Evolutionary conservation across 2,888 invertebrate genomes (phyloP), one percentile per base, ranked within the genome.

Genomic region (Troilus luridus): DNA sequence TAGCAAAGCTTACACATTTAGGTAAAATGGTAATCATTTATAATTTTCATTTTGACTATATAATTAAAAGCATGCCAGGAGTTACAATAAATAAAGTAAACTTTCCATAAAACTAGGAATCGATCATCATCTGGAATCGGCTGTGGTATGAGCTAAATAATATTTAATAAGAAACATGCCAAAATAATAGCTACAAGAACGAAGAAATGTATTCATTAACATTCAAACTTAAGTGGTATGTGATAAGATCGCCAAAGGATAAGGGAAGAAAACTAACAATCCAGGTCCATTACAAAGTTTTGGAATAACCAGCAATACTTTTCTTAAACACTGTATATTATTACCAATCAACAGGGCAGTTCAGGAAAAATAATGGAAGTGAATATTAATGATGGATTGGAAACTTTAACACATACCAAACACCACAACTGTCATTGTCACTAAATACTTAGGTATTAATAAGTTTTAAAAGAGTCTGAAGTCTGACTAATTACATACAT

Each of bases 71-170:
- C 41, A 41, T 5, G 5, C 41, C 41, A 27, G 27, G 1, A 77
- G 72, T 41, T 41, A 17, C 72, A 77, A 77, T 41, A 77, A 77
- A 77, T 41, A 72, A 77, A 77, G 19, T 41, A 77, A 77, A 77
- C 72, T 41, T 41, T 27, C 67, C 41, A 41, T 41, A 19, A 41
- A 41, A 77, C 41, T 77, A 77, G 14, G 41, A 27, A 77, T 77
- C 41, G 41, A 19, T 41, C 14, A 8, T 77, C 8, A 41, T 17
- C 41, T 77, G 72, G 72, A 41, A 77, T 77, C 19, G 17, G 14
- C 24, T 1, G n/a, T 5, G 67, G 14, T 0, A 67, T 12, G 14
- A 27, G 24, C 5, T 67, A 67, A 64, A 11, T 24, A 67, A 6
- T 14, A 24, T 59, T 59, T 12, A 12, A 24, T 14, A 24, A 67